Evolutionary conservation across 2,888 invertebrate species (phyloP).

Genomic region (Heterodera filipjevi): DNA sequence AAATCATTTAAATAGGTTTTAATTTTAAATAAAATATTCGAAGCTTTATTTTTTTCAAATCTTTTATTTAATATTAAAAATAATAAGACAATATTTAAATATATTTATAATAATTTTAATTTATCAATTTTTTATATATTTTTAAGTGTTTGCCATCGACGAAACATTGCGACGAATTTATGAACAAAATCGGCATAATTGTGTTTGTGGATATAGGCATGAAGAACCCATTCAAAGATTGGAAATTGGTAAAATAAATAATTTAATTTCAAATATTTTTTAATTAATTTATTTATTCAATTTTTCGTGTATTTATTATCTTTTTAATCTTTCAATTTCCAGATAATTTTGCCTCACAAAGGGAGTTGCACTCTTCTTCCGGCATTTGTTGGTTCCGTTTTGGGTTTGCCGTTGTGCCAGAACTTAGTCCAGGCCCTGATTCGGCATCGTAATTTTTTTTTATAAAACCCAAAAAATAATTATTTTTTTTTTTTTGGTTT

Average conservation of each 20-base stretch:
- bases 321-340: conserved; percentile 9
- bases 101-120: too few relatives aligned
- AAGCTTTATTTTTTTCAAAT: too few relatives aligned
- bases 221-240: not conserved
- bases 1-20: too few relatives aligned
- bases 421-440: conserved; percentile 33
- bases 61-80: not conserved
- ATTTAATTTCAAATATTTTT: not conserved
- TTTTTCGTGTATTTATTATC: not conserved
- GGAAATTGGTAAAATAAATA: not conserved
- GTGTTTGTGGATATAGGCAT: conserved; percentile 32
- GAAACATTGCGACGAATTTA: conserved; percentile 38
- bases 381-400: conserved; percentile 47
- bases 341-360: not conserved
- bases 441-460: conserved; percentile 18
- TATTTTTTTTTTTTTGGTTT: not conserved
- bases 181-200: conserved; percentile 33
- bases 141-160: conserved; percentile 43
- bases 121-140: not conserved
- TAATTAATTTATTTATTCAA: not conserved
- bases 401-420: conserved; percentile 46
- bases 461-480: not conserved
- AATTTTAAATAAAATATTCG: too few relatives aligned
- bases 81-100: too few relatives aligned
- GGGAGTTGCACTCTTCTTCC: not conserved